Base-by-base conservation (phyloP, 2,888 invertebrate genomes). In the Patella ulyssiponensis region DNA sequence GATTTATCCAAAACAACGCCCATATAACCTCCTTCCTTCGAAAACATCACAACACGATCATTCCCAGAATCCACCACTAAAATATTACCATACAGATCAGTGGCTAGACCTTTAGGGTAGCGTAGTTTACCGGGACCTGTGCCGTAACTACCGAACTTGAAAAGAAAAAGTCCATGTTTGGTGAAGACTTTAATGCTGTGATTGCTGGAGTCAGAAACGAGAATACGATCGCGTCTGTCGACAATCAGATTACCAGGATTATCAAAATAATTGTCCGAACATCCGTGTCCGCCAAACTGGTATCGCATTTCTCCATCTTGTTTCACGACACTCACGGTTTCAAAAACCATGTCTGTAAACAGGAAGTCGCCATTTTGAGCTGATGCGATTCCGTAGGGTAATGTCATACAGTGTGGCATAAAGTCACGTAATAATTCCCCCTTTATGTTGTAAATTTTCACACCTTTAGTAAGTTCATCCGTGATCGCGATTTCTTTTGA, bases 41-140 rank as follows among this genome's bases (percentile, higher is more conserved):
- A 76, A 74, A 80, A 85, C 54, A 81, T 75, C 12, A 83, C 80
- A 4, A 85, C 80, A 71, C 83, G 71, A 73, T 83, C 79, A 72
- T 83, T 85, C 14, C 85, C 85, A 51, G 85, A 82, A 79, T 85
- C 85, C 23, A 83, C 82, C 4, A 85, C 83, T 73, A 82, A 81
- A 3, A 85, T 72, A 17, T 76, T 33, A 20, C 80, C 82, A 69
- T 73, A 69, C 14, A 52, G 58, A 20, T 81, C 80, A 23, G 79
- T 64, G 33, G 79, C 77, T 3, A 83, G 69, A 17, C 82, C 83
- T 75, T 80, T 82, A 0, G 85, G 85, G 69, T 83, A 83, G 58
- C 77, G 77, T 12, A 85, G 73, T 33, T 81, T 74, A 1, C 82
- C 82, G 2, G 74, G 73, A 17, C 54, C 69, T 14, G 76, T 74